Percentiles rank a stretch among this genome's conserved stretches.
phyloP scores from a whole-genome alignment of 2,797 vertebrate species.

The Sebastiscus tertius region DNA sequence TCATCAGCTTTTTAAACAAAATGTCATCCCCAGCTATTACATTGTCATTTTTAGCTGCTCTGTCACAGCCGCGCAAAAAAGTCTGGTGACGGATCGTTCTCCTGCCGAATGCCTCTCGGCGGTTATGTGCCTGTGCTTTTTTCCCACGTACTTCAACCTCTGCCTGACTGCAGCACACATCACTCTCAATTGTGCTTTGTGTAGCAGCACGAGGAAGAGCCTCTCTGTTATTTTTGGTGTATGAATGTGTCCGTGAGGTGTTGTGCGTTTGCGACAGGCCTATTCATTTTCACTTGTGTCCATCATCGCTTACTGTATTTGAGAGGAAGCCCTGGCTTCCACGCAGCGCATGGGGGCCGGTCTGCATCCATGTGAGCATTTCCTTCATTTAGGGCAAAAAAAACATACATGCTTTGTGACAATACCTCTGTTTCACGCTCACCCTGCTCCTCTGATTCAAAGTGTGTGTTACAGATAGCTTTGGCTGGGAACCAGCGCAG shows the following conservation, averaged over 20 bases:
- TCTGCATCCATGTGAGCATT: constrained; percentile 68
- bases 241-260: constrained; percentile 75
- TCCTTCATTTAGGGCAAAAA: constrained; percentile 63
- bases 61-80: constrained; percentile 70
- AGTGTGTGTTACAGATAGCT: constrained; percentile 63
- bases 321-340: constrained; percentile 71
- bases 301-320: constrained; percentile 77
- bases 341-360: constrained; percentile 35
- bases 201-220: constrained; percentile 63
- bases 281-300: constrained; percentile 74
- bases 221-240: constrained; percentile 72
- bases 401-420: constrained; percentile 46
- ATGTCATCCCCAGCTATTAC: constrained; percentile 81
- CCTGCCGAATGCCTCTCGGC: constrained; percentile 56
- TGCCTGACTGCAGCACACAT: constrained; percentile 74
- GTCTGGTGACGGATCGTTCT: constrained; percentile 76
- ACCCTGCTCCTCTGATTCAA: constrained; percentile 49
- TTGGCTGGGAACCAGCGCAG: constrained; percentile 70
- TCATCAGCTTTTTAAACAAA: constrained; percentile 82
- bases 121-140: constrained; percentile 63
- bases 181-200: constrained; percentile 77
- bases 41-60: constrained; percentile 80
- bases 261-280: constrained; percentile 54
- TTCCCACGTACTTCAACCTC: constrained; percentile 79
- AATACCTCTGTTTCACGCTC: constrained; percentile 51